Evolutionary conservation across 2,797 vertebrate genomes (phyloP).

Genomic region (Tapirus indicus): DNA sequence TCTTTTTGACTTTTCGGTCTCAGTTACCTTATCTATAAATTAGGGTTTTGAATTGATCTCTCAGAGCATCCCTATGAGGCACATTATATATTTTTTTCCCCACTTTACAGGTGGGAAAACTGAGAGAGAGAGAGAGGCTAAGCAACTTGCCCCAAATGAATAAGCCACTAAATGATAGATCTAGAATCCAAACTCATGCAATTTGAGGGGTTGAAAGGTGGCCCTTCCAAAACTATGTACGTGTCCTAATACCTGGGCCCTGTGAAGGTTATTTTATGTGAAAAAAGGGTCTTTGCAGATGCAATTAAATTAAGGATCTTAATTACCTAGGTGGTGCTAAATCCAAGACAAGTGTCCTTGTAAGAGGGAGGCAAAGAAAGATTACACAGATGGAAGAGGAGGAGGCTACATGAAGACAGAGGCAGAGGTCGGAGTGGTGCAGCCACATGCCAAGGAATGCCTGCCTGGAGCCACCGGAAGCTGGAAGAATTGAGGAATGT

Average conservation of each 20-base stretch:
- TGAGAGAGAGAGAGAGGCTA: background rate
- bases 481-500: rapidly evolving
- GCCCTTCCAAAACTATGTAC: background rate
- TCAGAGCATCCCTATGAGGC: background rate
- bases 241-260: background rate
- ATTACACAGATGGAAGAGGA: background rate
- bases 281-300: background rate
- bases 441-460: background rate
- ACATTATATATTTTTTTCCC: background rate
- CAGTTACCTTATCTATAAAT: too few relatives aligned
- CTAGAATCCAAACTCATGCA: background rate
- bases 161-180: background rate
- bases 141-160: background rate
- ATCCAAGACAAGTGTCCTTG: background rate
- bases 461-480: background rate
- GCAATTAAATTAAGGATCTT: background rate
- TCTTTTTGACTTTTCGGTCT: too few relatives aligned
- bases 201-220: background rate
- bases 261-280: background rate
- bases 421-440: background rate
- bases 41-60: too few relatives aligned
- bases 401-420: background rate
- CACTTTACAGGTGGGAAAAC: background rate
- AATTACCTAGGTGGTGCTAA: background rate
- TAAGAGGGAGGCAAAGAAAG: background rate